A percentile compares a stretch with the other conserved stretches of the same genome.
phyloP scores from a whole-genome alignment of 2,113 vertebrate genomes.

The Tachycineta bicolor region DNA sequence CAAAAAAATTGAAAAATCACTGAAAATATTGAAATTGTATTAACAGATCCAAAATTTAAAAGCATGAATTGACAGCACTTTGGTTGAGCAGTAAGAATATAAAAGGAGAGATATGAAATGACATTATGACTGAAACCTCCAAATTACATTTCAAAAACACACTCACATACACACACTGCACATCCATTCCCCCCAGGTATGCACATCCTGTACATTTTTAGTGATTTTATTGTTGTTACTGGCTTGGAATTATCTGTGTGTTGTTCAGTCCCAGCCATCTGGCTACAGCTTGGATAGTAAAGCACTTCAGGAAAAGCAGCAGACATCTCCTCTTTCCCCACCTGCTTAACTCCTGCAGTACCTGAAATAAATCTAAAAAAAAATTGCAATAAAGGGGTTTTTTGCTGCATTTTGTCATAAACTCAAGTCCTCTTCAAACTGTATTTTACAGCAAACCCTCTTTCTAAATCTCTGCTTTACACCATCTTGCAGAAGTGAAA shows the following conservation, averaged over 20 bases:
- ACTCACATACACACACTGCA: too few species aligned
- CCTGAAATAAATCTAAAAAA: background rate
- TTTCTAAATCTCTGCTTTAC: background rate
- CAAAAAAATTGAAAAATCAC: background rate
- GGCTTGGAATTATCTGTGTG: background rate
- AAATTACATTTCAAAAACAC: background rate
- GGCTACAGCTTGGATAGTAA: background rate
- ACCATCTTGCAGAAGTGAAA: background rate
- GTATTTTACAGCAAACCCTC: background rate
- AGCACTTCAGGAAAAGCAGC: background rate
- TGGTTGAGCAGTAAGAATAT: background rate
- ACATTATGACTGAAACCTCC: background rate
- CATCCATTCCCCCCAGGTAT: background rate
- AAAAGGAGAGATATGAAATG: background rate
- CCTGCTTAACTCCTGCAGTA: background rate
- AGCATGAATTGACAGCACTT: background rate
- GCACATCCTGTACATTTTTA: background rate
- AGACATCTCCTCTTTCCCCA: background rate
- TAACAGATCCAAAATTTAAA: background rate
- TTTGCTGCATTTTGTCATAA: background rate
- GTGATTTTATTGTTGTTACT: background rate
- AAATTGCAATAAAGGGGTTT: background rate
- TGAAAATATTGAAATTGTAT: background rate
- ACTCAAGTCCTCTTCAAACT: background rate
- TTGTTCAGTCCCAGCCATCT: constrained; percentile 9